Evolutionary conservation across 2,797 vertebrate species (phyloP).

Genomic region (Poeciliopsis turneri): DNA sequence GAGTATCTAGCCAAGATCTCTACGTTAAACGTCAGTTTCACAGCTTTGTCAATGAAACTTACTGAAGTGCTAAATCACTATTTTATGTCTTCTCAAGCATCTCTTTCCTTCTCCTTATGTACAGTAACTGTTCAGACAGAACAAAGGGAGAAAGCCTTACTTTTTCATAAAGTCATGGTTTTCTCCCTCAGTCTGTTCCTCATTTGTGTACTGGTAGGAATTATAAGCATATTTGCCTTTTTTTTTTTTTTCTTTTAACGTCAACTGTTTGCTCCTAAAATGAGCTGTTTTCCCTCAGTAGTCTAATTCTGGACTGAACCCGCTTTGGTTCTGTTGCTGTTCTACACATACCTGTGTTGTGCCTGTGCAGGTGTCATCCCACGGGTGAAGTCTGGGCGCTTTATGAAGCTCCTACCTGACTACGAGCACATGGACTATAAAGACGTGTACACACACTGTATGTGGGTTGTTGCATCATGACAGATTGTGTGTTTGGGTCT

Average conservation of each 20-base stretch:
- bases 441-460: slow-evolving; percentile 89
- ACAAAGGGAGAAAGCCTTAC: not conserved
- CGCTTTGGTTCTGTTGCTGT: slow-evolving; percentile 16
- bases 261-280: slow-evolving; percentile 4
- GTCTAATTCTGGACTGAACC: slow-evolving; percentile 25
- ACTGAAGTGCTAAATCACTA: not conserved
- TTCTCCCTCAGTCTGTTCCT: slow-evolving; percentile 2
- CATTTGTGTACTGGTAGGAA: slow-evolving; percentile 4
- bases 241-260: not conserved
- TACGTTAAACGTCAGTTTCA: slow-evolving; percentile 94
- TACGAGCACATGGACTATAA: slow-evolving; percentile 93
- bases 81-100: not conserved
- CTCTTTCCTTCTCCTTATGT: not conserved
- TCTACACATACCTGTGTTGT: slow-evolving; percentile 75
- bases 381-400: slow-evolving; percentile 91
- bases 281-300: slow-evolving; percentile 11
- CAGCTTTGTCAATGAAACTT: not conserved
- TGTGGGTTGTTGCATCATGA: slow-evolving; percentile 62
- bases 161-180: not conserved
- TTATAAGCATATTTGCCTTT: slow-evolving; percentile 1
- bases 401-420: slow-evolving; percentile 96
- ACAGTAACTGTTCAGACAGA: not conserved
- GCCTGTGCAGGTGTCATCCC: slow-evolving; percentile 92
- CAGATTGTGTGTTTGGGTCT: slow-evolving; percentile 30
- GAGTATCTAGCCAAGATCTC: slow-evolving; percentile 90